Evolutionary conservation across 2,888 invertebrate species (phyloP).

Genomic region (Drosophila greeni): DNA sequence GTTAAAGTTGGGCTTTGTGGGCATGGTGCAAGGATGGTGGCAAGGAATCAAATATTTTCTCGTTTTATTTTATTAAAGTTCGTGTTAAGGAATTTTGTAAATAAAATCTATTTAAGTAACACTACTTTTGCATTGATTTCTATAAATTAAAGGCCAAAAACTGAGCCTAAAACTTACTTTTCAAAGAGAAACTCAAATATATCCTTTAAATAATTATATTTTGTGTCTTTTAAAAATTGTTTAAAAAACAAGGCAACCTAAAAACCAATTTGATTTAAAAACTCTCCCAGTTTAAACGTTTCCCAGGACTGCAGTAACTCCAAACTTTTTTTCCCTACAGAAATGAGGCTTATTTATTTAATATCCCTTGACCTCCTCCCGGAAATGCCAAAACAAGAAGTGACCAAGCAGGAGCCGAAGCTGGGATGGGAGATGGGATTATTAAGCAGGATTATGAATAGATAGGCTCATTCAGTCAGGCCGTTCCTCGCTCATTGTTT

Average conservation of each 20-base stretch:
- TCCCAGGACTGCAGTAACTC: not conserved
- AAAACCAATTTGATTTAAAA: not conserved
- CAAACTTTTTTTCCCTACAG: conserved; percentile 5
- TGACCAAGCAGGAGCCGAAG: conserved; percentile 7
- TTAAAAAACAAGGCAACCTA: no score
- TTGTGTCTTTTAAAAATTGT: not conserved
- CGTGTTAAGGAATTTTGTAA: not conserved
- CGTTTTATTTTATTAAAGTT: no score
- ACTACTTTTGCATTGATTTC: not conserved
- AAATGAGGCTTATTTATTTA: conserved; percentile 32
- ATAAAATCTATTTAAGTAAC: no score
- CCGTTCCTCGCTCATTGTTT: conserved; percentile 59
- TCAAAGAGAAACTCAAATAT: not conserved
- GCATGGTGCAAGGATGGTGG: no score
- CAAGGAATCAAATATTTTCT: no score
- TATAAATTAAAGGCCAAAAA: not conserved
- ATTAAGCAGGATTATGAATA: conserved; percentile 70
- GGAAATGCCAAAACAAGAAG: conserved; percentile 21
- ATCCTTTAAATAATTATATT: not conserved
- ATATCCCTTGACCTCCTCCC: conserved; percentile 24
- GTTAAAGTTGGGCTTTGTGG: no score
- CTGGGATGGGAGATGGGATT: conserved; percentile 52
- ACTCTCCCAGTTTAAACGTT: not conserved
- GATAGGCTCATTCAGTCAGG: conserved; percentile 65
- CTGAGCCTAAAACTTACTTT: not conserved